Evolutionary conservation across 2,797 vertebrate species (phyloP), one percentile per base, ranked within the genome.

Genomic region (Hydrocynus forskahlii): DNA sequence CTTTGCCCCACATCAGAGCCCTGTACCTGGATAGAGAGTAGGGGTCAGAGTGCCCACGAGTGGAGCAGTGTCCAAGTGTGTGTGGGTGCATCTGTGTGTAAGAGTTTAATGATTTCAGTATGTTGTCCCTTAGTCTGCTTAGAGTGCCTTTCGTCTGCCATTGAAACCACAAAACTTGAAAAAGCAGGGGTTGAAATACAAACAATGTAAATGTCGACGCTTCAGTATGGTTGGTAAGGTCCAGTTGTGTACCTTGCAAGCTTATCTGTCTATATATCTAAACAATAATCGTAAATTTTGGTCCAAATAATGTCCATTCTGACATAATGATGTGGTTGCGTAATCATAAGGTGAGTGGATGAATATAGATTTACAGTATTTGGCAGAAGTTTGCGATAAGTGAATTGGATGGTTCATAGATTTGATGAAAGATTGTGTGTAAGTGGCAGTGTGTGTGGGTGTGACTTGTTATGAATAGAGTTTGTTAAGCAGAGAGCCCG

Each of bases 1-100:
- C 64, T 86, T 76, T 83, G 21, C 23, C 45, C 43, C 10, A 13
- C 67, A 29, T 86, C 14, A 23, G 50, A 75, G 21, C 38, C 64
- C 43, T 69, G 52, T 63, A 60, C 17, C 14, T 81, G 21, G n/a
- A 14, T n/a, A 43, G 17, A 55, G 60, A 29, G 35, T 5, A 19
- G 19, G 13, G 62, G 38, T 16, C 29, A 38, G 50, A 17, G 23
- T 38, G 64, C 23, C 50, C 5, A 50, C n/a, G 63, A 25, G 8
- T 62, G 45, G 8, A 52, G 63, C 52, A 38, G 38, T 45, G 19
- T 14, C 10, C 7, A 19, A 62, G 10, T 4, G 10, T 29, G 12
- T 10, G 7, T 29, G 29, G 29, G 29, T 29, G 29, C 29, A 29
- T 29, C 3, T 29, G 29, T 29, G 29, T 29, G 29, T 29, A 29